Percentiles rank a stretch among this genome's conserved stretches.
These are phyloP conservation scores for Lathronympha strigana DNA, from an alignment of 2,888 invertebrate species.

Conservation along the genomic window DNA sequence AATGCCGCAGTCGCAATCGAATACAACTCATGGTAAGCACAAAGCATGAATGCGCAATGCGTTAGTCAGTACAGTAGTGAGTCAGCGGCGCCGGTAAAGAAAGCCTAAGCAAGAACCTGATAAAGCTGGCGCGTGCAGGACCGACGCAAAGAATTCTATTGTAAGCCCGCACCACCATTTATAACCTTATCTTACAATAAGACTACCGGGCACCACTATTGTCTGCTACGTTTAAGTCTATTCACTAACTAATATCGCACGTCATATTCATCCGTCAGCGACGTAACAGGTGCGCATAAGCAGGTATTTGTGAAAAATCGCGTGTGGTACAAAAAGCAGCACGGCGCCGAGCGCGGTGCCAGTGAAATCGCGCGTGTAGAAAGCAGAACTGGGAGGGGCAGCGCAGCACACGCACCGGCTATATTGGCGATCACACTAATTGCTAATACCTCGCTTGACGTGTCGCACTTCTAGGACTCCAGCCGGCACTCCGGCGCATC, in stretches of 20 bases:
- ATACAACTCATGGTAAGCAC: too few species aligned
- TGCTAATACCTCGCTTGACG: conserved; percentile 40
- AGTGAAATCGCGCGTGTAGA: conserved; percentile 83
- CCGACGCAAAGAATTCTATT: conserved; percentile 76
- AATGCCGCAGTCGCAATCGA: too few species aligned
- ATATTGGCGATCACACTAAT: conserved; percentile 40
- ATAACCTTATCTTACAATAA: conserved; percentile 68
- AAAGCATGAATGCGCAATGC: conserved; percentile 32
- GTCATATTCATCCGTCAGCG: conserved; percentile 39
- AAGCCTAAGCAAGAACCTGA: conserved; percentile 58
- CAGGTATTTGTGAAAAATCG: conserved; percentile 72
- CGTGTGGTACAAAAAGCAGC: conserved; percentile 67
- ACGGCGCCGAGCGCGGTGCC: conserved; percentile 58
- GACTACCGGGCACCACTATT: conserved; percentile 52
- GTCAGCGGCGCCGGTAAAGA: conserved; percentile 68
- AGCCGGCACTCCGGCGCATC: conserved; percentile 13
- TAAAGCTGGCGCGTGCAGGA: conserved; percentile 62
- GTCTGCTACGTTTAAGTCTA: conserved; percentile 37
- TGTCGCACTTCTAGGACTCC: conserved; percentile 34
- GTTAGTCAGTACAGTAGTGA: conserved; percentile 73
- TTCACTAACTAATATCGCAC: conserved; percentile 14
- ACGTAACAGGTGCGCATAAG: conserved; percentile 55
- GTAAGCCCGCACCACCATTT: conserved; percentile 69
- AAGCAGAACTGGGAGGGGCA: conserved; percentile 81
- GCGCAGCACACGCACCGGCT: conserved; percentile 46